Base-by-base conservation (phyloP, 2,888 invertebrate species). In the Patella pellucida region DNA sequence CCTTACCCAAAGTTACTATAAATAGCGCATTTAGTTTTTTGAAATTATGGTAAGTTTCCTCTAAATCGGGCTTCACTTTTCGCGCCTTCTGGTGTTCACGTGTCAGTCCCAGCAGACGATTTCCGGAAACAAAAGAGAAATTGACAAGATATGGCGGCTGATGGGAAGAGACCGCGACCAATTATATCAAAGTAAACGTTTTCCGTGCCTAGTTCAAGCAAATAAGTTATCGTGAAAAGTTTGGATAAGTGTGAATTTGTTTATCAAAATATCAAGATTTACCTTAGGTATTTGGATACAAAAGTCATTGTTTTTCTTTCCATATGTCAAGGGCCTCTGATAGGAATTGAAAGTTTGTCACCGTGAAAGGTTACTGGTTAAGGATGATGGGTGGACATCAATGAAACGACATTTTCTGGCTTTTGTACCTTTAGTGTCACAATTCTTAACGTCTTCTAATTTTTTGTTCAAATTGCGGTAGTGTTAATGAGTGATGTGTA, bases 241-340 rank as follows among this genome's bases (percentile, higher is more conserved):
- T 62, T 62, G 62, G 62, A 62, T 23, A 62, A 62, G 62, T 19
- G 62, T 23, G 23, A 62, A 62, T 62, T 62, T 62, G 62, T 62
- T 62, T 62, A 62, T 62, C 62, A 62, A 62, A 62, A 62, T 62
- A 62, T 23, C 23, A 14, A 62, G 19, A 14, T 62, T 62, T 62
- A 62, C 62, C 62, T 23, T 23, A 62, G 62, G 62, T 62, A 62
- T 62, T 62, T 62, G 62, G 62, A 62, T 62, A 62, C 62, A 62
- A 62, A 62, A 62, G 62, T 62, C 62, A 62, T 62, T 62, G 62
- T 62, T 62, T 62, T 62, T 62, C 62, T 62, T 62, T 62, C 62
- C 62, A 62, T 62, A 62, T 62, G 62, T 62, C 62, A 62, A 62
- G 62, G 41, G 41, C 41, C 41, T 41, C 41, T 41, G 41, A 41